Evolutionary conservation across 2,113 vertebrate genomes (phyloP), one percentile per base, ranked within the genome.

Genomic region (Bubo scandiacus): DNA sequence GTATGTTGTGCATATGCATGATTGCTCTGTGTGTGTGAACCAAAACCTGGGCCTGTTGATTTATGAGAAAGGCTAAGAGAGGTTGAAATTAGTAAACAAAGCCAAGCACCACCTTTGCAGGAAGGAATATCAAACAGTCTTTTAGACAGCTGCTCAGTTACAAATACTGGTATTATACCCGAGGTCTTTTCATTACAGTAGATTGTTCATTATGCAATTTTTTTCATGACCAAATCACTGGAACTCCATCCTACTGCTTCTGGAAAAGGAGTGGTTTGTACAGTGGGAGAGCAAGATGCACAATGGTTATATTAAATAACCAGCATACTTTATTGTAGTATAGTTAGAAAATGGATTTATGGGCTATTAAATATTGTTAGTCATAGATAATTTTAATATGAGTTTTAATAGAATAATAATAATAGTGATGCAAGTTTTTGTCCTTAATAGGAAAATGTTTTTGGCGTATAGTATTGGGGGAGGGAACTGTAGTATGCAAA

Each of bases 71-170:
- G 87, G 83, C 84, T 81, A 88, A 84, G 78, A 91, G 71, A 93
- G 59, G 61, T 86, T 96, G 84, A 70, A 90, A 83, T 89, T 57
- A 63, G 79, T 90, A 95, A 93, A 43, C 71, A 91, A 96, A 96
- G 65, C 65, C 79, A 92, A 94, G 57, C 68, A 63, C 45, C 58
- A 79, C 78, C 57, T 81, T 59, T 47, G 40, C 54, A 95, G 70
- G 49, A n/a, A 29, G 26, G 38, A 90, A 29, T 89, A 89, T 72
- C 77, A 83, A 80, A 34, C n/a, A 61, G 58, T 68, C 42, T 83
- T 90, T 81, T 52, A 87, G 90, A 74, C 54, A 68, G 26, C 81
- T 66, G n/a, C 70, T 88, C 29, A 49, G 62, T 78, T 80, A 47
- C 68, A 75, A 78, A 59, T 71, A 38, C 49, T 75, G 72, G 16